Base-by-base conservation (phyloP, 2,888 invertebrate species). In the Cheilosia urbana region DNA sequence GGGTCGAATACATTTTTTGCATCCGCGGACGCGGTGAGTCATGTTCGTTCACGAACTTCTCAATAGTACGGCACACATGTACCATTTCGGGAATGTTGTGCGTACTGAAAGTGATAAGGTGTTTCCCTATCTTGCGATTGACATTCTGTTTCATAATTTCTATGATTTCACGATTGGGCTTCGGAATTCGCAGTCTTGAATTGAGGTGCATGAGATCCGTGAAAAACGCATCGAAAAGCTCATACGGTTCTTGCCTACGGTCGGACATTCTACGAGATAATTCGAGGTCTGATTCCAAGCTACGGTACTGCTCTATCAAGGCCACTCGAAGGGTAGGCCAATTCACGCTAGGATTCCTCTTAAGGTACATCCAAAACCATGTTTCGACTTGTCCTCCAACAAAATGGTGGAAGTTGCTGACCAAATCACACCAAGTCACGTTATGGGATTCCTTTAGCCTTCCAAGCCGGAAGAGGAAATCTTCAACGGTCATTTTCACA, bases 331-430 rank as follows among this genome's bases (percentile, higher is more conserved):
- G 45, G 5, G 24, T 40, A 0, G 24, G 11, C 62, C 62, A 40
- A 21, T 40, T 40, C 2, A 47, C 42, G 1, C 9, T 15, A 2
- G 42, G 40, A 27, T 62, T 62, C 7, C 9, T 17, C 17, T 55
- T 55, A 2, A 55, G 34, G 9, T 21, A 55, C n/a, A 55, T 30
- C 55, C 55, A 55, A 17, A 55, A 55, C 30, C 55, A 55, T 1
- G 30, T 55, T 9, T 55, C 55, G 9, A 55, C 55, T 53, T 53
- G 53, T 4, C 53, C 53, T 19, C 15, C 7, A 1, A 27, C 53
- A 27, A 53, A 27, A 4, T 55, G 55, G 5, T 55, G 55, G 34
- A 55, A 55, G 3, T 55, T 55, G 1, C 4, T n/a, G 4, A 55
- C 30, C 0, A 55, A 9, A 4, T 55, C 55, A 1, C n/a, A 21